Evolutionary conservation across 2,113 vertebrate genomes (phyloP).

Genomic region (Geococcyx californianus): DNA sequence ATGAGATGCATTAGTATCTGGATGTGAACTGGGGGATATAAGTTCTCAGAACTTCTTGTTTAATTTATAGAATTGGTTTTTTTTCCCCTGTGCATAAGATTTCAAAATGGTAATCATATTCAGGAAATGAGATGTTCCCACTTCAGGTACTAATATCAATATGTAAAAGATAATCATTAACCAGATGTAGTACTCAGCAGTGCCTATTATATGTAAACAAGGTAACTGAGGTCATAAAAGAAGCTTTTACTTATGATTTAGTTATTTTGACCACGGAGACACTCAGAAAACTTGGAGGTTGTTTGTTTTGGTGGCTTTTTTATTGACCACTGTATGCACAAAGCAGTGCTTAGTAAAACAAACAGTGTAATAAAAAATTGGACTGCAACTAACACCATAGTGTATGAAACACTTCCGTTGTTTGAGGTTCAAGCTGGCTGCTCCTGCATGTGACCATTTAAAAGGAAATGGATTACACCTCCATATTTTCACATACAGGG

Average conservation of each 20-base stretch:
- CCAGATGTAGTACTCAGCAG: constrained; percentile 67
- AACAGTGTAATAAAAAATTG: constrained; percentile 21
- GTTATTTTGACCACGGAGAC: constrained; percentile 19
- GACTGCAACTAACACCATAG: neutral
- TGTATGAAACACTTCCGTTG: neutral
- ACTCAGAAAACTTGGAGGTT: neutral
- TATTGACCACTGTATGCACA: neutral
- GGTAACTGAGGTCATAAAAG: constrained; percentile 65
- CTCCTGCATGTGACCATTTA: neutral
- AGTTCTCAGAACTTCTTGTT: constrained; percentile 91
- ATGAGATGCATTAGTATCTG: constrained; percentile 93
- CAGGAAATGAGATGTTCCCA: constrained; percentile 75
- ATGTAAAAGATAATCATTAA: constrained; percentile 80
- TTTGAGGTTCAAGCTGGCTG: neutral
- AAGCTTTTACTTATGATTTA: constrained; percentile 56
- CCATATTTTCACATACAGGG: neutral
- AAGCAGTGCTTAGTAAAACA: neutral
- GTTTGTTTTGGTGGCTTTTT: neutral
- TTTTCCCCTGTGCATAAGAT: constrained; percentile 79
- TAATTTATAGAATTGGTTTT: constrained; percentile 83
- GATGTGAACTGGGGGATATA: constrained; percentile 88
- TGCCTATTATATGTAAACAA: constrained; percentile 73
- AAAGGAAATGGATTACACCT: neutral
- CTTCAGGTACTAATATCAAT: constrained; percentile 80
- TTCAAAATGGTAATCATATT: constrained; percentile 78